Base-by-base conservation (phyloP, 2,888 invertebrate genomes). In the Sympetrum striolatum region DNA sequence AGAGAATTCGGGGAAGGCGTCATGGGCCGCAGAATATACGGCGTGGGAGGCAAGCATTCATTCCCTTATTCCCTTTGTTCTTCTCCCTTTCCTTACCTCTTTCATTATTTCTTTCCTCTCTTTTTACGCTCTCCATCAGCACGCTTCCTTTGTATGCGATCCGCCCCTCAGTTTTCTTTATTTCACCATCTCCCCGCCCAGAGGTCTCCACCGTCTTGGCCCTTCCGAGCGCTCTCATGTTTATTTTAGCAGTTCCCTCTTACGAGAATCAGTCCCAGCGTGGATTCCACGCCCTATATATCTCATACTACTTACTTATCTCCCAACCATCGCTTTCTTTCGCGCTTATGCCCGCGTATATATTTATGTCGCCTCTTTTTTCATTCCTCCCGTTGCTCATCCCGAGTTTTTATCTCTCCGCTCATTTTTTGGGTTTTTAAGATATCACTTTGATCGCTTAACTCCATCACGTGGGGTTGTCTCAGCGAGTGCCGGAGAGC, bases 211-310 rank as follows among this genome's bases (percentile, higher is more conserved):
- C 53, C 81, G 44, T 81, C 53, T 6, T 8, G 44, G 44, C 44
- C 44, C 44, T 44, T 44, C 44, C 44, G 44, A 82, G 82, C 58
- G 44, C 53, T 35, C 53, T 58, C 60, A 86, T 86, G 86, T 86
- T 86, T 60, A 86, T 86, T 86, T 86, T 60, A 86, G 60, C 58
- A 86, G 86, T 86, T 86, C 60, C 53, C 82, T 31, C 82, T 82
- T 35, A 35, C 53, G 53, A 53, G 82, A 53, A 82, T 82, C 82
- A 53, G 60, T 86, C 60, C 86, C 86, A 37, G 31, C 60, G 86
- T 58, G 86, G 25, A 86, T 60, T 86, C 60, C 58, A 10, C 44
- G 44, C 44, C 60, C 37, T 60, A 25, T 31, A 73, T 73, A 73
- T 73, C 73, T 73, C 73, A 73, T 31, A 73, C 73, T 25, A 31